These are phyloP conservation scores for Stenichneumon culpator DNA, from an alignment of 2,888 invertebrate genomes.

Conservation along the genomic window DNA sequence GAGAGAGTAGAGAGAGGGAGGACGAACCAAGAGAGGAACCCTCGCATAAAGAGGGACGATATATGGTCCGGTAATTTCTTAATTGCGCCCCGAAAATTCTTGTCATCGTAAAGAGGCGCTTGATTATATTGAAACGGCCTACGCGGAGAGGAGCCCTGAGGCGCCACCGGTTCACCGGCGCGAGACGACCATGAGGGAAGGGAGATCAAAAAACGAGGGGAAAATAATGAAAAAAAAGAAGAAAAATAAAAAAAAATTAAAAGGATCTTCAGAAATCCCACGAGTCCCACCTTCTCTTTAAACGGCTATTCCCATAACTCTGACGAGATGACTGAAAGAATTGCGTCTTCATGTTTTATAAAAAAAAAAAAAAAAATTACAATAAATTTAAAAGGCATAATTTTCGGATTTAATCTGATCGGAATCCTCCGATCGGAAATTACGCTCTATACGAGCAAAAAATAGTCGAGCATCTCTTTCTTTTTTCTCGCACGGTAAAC, in stretches of 20 bases:
- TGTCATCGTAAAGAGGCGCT: slow-evolving; percentile 83
- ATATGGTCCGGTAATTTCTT: slow-evolving; percentile 84
- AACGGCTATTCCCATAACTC: slow-evolving; percentile 4
- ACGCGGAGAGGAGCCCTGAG: slow-evolving; percentile 56
- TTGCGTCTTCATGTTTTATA: neutral
- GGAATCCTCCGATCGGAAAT: neutral
- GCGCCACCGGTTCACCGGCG: slow-evolving; percentile 74
- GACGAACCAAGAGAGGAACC: slow-evolving; percentile 29
- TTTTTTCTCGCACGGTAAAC: neutral
- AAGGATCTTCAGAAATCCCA: slow-evolving; percentile 23
- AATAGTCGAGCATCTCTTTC: neutral
- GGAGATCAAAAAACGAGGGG: slow-evolving; percentile 27
- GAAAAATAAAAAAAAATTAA: neutral
- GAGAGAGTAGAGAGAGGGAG: slow-evolving; percentile 22
- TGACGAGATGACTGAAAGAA: neutral
- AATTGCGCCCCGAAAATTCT: slow-evolving; percentile 83
- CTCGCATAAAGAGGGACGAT: slow-evolving; percentile 82
- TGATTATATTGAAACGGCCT: slow-evolving; percentile 80
- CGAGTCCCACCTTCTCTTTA: neutral
- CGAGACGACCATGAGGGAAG: slow-evolving; percentile 66
- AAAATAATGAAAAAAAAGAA: neutral
- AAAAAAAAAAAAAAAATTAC: neutral
- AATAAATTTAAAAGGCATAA: neutral
- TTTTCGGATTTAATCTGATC: neutral
- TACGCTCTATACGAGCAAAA: neutral